These are phyloP conservation scores for Zaprionus camerounensis DNA, from an alignment of 1,140 invertebrate genomes.

Conservation along the genomic window DNA sequence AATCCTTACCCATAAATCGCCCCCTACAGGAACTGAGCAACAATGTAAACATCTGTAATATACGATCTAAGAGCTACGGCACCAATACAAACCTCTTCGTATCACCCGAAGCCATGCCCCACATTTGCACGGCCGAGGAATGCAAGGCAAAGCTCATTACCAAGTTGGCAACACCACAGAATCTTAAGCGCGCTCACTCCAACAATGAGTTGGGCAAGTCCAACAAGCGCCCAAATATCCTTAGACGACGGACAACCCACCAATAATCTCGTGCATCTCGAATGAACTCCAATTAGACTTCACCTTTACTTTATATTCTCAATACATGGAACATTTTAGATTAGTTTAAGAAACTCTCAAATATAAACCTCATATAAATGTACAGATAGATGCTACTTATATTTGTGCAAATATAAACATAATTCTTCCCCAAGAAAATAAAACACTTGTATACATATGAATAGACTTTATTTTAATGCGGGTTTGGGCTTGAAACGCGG, in stretches of 20 bases:
- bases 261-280: constrained; percentile 17
- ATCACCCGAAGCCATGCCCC: constrained; percentile 8
- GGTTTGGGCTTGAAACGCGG: constrained; percentile 54
- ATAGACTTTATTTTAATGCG: constrained; percentile 70
- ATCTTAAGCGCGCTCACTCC: constrained; percentile 44
- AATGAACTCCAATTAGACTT: not conserved
- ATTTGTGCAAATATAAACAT: constrained; percentile 5
- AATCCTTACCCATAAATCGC: not conserved
- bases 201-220: constrained; percentile 28
- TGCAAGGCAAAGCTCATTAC: constrained; percentile 24
- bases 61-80: constrained; percentile 7
- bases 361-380: not conserved
- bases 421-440: not conserved
- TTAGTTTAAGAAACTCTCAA: not conserved
- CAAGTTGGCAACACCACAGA: constrained; percentile 13
- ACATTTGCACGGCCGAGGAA: constrained; percentile 12
- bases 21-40: constrained; percentile 6
- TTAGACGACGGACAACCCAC: constrained; percentile 44
- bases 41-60: not conserved
- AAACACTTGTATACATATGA: constrained; percentile 41
- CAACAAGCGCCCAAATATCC: constrained; percentile 53
- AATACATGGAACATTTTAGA: not conserved
- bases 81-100: constrained; percentile 24
- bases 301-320: not conserved
- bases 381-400: not conserved